These are phyloP conservation scores for Drosophila santomea DNA, from an alignment of 1,140 invertebrate genomes.

Conservation along the genomic window DNA sequence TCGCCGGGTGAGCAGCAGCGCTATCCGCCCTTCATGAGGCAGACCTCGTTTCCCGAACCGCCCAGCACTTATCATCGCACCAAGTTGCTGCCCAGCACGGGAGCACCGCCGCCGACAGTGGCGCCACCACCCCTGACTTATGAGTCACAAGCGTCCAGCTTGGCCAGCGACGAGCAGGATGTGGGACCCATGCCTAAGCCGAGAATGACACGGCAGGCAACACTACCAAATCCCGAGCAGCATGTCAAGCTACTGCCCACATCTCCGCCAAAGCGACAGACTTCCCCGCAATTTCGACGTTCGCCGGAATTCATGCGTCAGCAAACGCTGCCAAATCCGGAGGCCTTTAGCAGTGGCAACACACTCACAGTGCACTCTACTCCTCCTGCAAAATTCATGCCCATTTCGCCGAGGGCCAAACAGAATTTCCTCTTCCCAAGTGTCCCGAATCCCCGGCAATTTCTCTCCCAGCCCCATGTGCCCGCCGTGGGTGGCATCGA, in stretches of 20 bases:
- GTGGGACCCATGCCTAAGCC: constrained; percentile 61
- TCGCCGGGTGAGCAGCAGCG: constrained; percentile 80
- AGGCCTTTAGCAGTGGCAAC: constrained; percentile 76
- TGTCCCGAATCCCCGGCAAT: constrained; percentile 77
- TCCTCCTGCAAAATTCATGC: constrained; percentile 77
- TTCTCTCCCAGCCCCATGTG: constrained; percentile 83
- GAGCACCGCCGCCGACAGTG: constrained; percentile 13
- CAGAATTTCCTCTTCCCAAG: constrained; percentile 84
- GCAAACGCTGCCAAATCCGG: constrained; percentile 82
- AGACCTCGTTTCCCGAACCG: constrained; percentile 80
- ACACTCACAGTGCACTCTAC: constrained; percentile 73
- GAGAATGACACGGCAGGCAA: constrained; percentile 79
- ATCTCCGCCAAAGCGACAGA: constrained; percentile 83
- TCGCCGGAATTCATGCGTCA: constrained; percentile 84
- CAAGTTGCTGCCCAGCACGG: constrained; percentile 75
- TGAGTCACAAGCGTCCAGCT: constrained; percentile 62
- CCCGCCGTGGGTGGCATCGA: constrained; percentile 70
- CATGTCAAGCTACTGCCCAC: constrained; percentile 83
- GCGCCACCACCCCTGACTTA: constrained; percentile 58
- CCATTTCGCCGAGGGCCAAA: constrained; percentile 81
- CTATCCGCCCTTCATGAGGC: constrained; percentile 82
- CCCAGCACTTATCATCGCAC: constrained; percentile 69
- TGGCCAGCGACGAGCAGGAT: constrained; percentile 73
- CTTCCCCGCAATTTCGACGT: constrained; percentile 80
- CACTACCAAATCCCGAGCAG: constrained; percentile 83